Evolutionary conservation across 2,113 vertebrate genomes (phyloP), one percentile per base, ranked within the genome.

Genomic region (Atrichornis clamosus): DNA sequence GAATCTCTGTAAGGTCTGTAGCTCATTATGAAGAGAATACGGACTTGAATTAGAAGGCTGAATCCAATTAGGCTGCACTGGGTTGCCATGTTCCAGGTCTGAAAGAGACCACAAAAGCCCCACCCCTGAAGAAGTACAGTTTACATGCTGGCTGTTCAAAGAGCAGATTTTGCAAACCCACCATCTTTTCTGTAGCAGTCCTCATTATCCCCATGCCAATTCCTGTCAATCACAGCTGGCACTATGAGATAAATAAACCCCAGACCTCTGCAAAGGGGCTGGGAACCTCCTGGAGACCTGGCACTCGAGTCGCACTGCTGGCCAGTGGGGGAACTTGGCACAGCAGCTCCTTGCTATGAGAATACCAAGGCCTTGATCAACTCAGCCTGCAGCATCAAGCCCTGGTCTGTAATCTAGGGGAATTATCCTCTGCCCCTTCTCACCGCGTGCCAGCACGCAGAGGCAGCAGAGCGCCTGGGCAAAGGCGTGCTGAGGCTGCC

Each of bases 201-300:
- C 77, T 95, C 93, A 76, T 97, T 96, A 95, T 68, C 70, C 46
- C 69, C 92, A 92, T 95, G 92, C 86, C 69, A 94, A 87, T 90
- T 81, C 35, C 93, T 94, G 93, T 86, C 96, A 96, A n/a, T 96
- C 96, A 96, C 12, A 56, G 46, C 84, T 50, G 44, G 77, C 84
- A 64, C 62, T 32, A 33, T 44, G 30, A 94, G 89, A 95, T 70
- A 90, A 93, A 84, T 93, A 62, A 93, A 62, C 19, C 69, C 50
- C 35, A 9, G 20, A 44, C 42, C 0, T 0, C 68, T 78, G 35
- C 37, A 55, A 75, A 87, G 72, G 64, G 80, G 35, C 84, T 47
- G 49, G 83, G 85, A 78, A 92, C 73, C 80, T 74, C 69, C 64
- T 56, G 72, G 85, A 44, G 82, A 23, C n/a, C 75, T 94, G 90